Percentiles rank a stretch among this genome's conserved stretches.
These are phyloP conservation scores for Metalampra italica DNA, from an alignment of 2,888 invertebrate genomes.

Conservation along the genomic window DNA sequence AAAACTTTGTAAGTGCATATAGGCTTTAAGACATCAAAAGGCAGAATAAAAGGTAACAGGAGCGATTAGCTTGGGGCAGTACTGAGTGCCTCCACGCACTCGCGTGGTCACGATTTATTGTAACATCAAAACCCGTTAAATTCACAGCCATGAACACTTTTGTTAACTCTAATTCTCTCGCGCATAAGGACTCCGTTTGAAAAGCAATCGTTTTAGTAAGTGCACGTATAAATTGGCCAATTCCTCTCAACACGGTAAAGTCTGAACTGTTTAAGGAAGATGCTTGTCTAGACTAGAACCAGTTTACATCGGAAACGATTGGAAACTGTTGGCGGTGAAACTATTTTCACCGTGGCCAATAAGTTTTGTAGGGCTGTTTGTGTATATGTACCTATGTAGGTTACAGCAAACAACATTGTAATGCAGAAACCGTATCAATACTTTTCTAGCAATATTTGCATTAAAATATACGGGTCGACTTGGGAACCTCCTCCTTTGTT, in stretches of 20 bases:
- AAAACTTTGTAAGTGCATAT: conserved; percentile 12
- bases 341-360: conserved; percentile 1
- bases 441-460: too few relatives aligned
- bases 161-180: conserved; percentile 12
- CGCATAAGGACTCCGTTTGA: conserved; percentile 28
- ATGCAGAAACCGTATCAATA: too few relatives aligned
- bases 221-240: conserved; percentile 24
- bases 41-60: conserved; percentile 55
- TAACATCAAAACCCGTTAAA: conserved; percentile 33
- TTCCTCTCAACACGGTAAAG: conserved; percentile 34
- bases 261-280: conserved; percentile 63
- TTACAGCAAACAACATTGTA: too few relatives aligned
- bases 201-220: conserved; percentile 19
- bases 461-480: too few relatives aligned
- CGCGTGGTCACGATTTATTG: conserved; percentile 67
- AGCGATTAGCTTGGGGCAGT: conserved; percentile 66
- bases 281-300: conserved; percentile 54
- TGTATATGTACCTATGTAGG: too few relatives aligned
- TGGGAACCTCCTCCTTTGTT: too few relatives aligned
- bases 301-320: conserved; percentile 33
- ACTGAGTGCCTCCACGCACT: conserved; percentile 23
- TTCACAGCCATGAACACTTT: conserved; percentile 25
- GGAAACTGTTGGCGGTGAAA: conserved; percentile 9
- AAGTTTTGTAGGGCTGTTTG: neutral
- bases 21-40: conserved; percentile 30